These are phyloP conservation scores for Temnothorax ravouxi DNA, from an alignment of 2,888 invertebrate species.

Conservation along the genomic window DNA sequence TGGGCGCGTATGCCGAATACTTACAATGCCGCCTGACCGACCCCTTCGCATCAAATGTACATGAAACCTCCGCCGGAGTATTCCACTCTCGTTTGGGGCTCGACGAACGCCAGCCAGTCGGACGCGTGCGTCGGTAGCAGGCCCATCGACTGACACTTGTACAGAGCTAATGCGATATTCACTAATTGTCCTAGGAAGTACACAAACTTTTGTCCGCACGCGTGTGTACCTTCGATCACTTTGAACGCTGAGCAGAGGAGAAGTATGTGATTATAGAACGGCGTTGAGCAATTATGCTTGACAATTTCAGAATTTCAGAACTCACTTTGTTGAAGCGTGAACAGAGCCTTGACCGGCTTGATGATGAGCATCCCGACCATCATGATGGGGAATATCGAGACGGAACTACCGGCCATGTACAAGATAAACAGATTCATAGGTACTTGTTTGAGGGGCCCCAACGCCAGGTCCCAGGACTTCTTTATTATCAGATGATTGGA, in stretches of 20 bases:
- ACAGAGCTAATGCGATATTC: conserved; percentile 96
- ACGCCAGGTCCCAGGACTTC: conserved; percentile 98
- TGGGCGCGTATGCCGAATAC: background rate
- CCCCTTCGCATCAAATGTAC: conserved; percentile 78
- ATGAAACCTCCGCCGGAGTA: conserved; percentile 93
- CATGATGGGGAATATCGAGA: conserved; percentile 99
- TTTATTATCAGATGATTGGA: conserved; percentile 95
- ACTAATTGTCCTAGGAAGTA: conserved; percentile 97
- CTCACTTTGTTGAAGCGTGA: conserved; percentile 92
- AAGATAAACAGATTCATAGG: conserved; percentile 99
- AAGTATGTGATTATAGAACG: conserved; percentile 3
- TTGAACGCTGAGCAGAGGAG: conserved; percentile 90
- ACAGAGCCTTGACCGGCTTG: conserved; percentile 97
- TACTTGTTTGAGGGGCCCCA: conserved; percentile 97
- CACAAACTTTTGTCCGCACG: conserved; percentile 96
- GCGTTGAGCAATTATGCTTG: background rate
- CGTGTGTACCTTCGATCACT: conserved; percentile 97
- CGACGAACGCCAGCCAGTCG: conserved; percentile 99
- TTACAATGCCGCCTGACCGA: conserved; percentile 29
- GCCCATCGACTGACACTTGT: conserved; percentile 99
- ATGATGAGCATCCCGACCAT: conserved; percentile 99
- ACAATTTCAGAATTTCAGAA: conserved; percentile 35
- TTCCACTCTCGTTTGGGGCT: conserved; percentile 94
- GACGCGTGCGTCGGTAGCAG: conserved; percentile 98
- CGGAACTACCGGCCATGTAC: conserved; percentile 99